These are phyloP conservation scores for Picathartes gymnocephalus DNA, from an alignment of 2,113 vertebrate species.

Conservation along the genomic window DNA sequence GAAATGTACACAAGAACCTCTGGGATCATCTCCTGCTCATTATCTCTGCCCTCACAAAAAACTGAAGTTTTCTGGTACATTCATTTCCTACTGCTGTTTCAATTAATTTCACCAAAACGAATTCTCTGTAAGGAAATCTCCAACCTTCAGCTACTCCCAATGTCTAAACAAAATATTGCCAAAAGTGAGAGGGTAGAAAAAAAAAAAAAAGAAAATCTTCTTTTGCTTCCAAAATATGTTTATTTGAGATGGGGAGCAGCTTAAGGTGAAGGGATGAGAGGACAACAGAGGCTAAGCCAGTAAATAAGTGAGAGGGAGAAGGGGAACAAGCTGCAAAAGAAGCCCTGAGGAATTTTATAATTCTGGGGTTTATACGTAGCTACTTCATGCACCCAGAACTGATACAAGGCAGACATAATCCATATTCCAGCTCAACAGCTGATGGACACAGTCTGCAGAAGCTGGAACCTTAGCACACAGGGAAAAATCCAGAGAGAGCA, in stretches of 20 bases:
- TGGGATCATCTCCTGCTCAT: slow-evolving; percentile 8
- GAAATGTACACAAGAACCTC: neutral
- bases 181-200: fast-evolving
- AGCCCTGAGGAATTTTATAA: neutral
- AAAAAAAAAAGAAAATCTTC: neutral
- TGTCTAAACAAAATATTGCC: neutral
- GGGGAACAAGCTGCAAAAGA: neutral
- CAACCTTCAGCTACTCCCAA: neutral
- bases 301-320: neutral
- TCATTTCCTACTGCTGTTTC: neutral
- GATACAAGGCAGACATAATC: neutral
- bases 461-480: neutral
- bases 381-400: neutral
- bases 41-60: neutral
- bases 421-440: neutral
- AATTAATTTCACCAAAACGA: neutral
- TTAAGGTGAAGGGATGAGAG: neutral
- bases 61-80: neutral
- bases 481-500: neutral
- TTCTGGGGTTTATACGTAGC: neutral
- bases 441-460: neutral
- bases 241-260: neutral
- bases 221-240: neutral
- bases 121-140: neutral
- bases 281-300: neutral